These are phyloP conservation scores for Takifugu ocellatus DNA, from an alignment of 2,797 vertebrate species.

Conservation along the genomic window DNA sequence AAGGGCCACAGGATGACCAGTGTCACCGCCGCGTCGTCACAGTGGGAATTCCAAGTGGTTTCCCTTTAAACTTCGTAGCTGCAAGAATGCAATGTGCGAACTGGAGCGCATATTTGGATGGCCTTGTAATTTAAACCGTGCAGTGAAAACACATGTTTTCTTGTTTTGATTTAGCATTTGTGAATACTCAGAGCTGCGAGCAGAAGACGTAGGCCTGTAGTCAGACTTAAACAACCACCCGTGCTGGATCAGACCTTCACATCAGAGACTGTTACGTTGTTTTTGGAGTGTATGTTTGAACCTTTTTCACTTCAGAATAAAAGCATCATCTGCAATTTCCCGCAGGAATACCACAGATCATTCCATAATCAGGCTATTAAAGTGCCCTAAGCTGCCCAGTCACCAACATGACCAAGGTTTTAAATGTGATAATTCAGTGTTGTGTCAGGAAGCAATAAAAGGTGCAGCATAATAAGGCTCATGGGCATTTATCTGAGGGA, in stretches of 20 bases:
- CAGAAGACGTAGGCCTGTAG: background rate
- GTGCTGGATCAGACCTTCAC: constrained; percentile 25
- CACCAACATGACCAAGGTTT: constrained; percentile 20
- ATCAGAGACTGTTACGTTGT: background rate
- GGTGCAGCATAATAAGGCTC: constrained; percentile 1
- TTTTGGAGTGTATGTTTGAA: too few species aligned
- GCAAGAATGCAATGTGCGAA: background rate
- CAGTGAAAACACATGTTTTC: background rate
- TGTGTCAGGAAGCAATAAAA: constrained; percentile 9
- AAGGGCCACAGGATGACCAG: too few species aligned
- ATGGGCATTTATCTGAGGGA: constrained; percentile 28
- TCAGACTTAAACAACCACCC: background rate
- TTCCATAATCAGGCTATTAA: background rate
- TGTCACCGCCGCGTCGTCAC: too few species aligned
- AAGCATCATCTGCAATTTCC: too few species aligned
- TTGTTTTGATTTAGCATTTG: background rate
- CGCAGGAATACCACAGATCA: too few species aligned
- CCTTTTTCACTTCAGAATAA: too few species aligned
- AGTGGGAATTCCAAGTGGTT: too few species aligned
- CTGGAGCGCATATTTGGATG: background rate
- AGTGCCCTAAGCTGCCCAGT: constrained; percentile 14
- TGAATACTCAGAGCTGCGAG: background rate
- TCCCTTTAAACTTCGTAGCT: background rate
- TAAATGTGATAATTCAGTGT: constrained; percentile 20
- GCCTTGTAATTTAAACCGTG: background rate